Percentiles rank a stretch among this genome's conserved stretches.
These are phyloP conservation scores for Zophobas morio DNA, from an alignment of 1,140 invertebrate genomes.

Conservation along the genomic window DNA sequence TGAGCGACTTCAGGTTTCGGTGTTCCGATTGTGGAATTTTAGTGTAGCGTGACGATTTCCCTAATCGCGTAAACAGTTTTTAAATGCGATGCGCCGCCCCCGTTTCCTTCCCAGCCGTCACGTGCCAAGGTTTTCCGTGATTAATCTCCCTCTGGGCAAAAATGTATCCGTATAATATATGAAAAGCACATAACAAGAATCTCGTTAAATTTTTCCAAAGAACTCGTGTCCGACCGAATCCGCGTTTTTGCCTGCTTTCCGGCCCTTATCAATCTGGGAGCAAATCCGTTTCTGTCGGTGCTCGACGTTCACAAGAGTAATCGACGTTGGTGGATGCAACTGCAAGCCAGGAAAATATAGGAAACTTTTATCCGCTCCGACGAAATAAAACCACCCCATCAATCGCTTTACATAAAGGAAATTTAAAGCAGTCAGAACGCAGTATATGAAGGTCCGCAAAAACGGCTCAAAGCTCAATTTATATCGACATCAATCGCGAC, in stretches of 20 bases:
- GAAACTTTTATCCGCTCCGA: slow-evolving; percentile 10
- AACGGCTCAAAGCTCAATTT: not conserved
- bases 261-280: slow-evolving; percentile 12
- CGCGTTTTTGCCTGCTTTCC: not conserved
- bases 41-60: too few relatives aligned
- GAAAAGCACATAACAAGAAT: slow-evolving; percentile 1
- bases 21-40: too few relatives aligned
- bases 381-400: not conserved
- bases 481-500: not conserved
- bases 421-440: slow-evolving; percentile 10
- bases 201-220: slow-evolving; percentile 7
- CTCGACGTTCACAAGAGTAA: slow-evolving; percentile 1
- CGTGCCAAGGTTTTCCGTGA: not conserved
- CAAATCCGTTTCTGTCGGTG: slow-evolving; percentile 7
- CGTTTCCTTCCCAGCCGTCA: not conserved
- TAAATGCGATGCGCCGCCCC: too few relatives aligned
- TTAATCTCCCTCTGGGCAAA: slow-evolving; percentile 6
- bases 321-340: slow-evolving; percentile 3
- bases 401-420: slow-evolving; percentile 1
- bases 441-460: not conserved
- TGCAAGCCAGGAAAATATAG: slow-evolving; percentile 6
- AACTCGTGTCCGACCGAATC: not conserved
- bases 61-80: too few relatives aligned
- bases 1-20: too few relatives aligned
- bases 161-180: slow-evolving; percentile 14